Base-by-base conservation (phyloP, 2,797 vertebrate species). In the Lindbergichthys nudifrons region DNA sequence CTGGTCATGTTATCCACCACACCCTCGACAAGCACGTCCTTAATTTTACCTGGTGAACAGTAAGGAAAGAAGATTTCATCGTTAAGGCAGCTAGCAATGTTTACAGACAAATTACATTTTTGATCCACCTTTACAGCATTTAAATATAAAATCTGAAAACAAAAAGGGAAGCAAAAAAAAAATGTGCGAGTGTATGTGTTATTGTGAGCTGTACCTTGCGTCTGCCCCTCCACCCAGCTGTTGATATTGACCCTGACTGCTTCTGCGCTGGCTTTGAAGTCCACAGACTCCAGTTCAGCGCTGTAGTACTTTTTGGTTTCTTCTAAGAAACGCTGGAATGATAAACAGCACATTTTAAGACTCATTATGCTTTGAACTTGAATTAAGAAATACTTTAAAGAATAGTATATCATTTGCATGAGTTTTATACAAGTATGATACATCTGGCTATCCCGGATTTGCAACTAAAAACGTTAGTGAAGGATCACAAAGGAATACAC, bases 181-280 rank as follows among this genome's bases (percentile, higher is more conserved):
- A 7, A 8, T 36, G 4, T 26, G 26, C 8, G 8, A 36, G 32
- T 36, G 32, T 36, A 9, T 36, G 32, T 47, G 23, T 42, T 3
- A 10, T n/a, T 65, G 15, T 59, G 30, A 66, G 5, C 45, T 36
- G 85, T 75, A 97, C 96, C 94, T 73, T 95, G 84, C 0, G 95
- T 97, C 65, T 95, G 87, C 32, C 86, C 86, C 90, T 95, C 93
- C 65, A 96, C 95, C 96, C 96, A 97, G 56, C 66, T 84, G 71
- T 97, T 97, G 80, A 97, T 96, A 62, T 94, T 89, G 45, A 89
- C 67, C 62, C 95, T 95, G 75, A 86, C 86, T 19, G 73, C 87
- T 46, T 94, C 93, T 65, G 89, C 26, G 13, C 57, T 89, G 66
- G 13, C 67, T 41, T 32, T 70, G 80, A 96, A 97, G 83, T 96